A percentile compares a stretch with the other conserved stretches of the same genome.
Evolutionary conservation across 2,797 vertebrate genomes (phyloP).

Genomic region (Anniella stebbinsi): DNA sequence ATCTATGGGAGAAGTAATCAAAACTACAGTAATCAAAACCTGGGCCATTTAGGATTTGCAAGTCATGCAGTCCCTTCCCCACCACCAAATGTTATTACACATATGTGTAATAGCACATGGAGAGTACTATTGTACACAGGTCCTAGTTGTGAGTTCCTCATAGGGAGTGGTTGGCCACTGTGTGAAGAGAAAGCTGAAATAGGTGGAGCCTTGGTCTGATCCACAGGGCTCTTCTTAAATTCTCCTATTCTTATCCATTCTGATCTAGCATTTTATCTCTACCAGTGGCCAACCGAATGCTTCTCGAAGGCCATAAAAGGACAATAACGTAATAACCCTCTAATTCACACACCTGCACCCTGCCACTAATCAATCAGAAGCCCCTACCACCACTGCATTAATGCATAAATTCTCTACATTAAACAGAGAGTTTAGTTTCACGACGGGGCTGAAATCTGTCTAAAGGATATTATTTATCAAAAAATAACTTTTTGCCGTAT

Average conservation of each 20-base stretch:
- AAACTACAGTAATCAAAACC: background rate
- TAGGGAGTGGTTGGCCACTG: too few species aligned
- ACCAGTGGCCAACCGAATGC: background rate
- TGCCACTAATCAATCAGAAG: background rate
- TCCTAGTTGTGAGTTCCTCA: too few species aligned
- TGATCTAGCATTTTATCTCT: background rate
- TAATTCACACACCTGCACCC: background rate
- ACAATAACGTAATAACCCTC: background rate
- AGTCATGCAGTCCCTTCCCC: background rate
- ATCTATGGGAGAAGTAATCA: too few species aligned
- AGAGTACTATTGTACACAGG: too few species aligned
- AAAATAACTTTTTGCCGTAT: background rate
- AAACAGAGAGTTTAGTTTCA: background rate
- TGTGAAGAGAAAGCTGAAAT: too few species aligned
- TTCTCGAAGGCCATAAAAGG: background rate
- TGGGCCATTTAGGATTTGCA: background rate
- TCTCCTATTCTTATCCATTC: too few species aligned
- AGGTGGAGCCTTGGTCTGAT: too few species aligned
- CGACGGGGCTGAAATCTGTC: too few species aligned
- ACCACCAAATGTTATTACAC: background rate
- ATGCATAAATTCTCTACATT: too few species aligned
- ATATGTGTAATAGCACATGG: too few species aligned
- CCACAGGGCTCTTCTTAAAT: too few species aligned
- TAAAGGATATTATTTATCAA: background rate
- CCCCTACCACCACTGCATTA: too few species aligned